A percentile compares a stretch with the other conserved stretches of the same genome.
phyloP scores from a whole-genome alignment of 2,113 vertebrate species.

The Enhydra lutris region DNA sequence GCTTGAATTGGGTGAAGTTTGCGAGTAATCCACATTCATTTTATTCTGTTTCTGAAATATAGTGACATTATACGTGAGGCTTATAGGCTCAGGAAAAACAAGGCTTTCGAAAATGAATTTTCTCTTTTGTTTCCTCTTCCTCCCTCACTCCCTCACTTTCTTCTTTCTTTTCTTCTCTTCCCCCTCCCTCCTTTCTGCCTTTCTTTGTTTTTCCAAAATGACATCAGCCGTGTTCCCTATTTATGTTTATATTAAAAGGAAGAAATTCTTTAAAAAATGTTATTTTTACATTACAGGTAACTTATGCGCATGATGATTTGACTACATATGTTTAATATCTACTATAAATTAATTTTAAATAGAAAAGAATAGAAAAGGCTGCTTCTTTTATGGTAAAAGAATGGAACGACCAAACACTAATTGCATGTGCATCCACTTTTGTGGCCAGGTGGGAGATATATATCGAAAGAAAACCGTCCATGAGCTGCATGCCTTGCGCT shows the following conservation, averaged over 20 bases:
- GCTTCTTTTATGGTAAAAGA: not conserved
- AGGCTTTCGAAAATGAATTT: not conserved
- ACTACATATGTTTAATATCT: not conserved
- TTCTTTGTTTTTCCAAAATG: not conserved
- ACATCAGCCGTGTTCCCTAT: not conserved
- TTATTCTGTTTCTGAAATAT: conserved; percentile 7
- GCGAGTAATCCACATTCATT: not conserved
- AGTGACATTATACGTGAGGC: not conserved
- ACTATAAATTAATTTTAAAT: not conserved
- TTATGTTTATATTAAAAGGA: not conserved
- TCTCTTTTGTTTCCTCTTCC: not conserved
- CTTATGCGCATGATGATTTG: not conserved
- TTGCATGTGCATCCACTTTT: not conserved
- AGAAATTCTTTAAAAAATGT: not conserved
- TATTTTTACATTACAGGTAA: not conserved
- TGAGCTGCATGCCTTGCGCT: not conserved
- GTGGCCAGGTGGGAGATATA: not conserved
- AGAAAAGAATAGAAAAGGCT: not conserved
- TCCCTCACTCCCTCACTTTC: too few species aligned
- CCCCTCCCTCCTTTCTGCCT: too few species aligned
- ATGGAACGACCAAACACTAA: not conserved
- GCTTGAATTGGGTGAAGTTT: not conserved
- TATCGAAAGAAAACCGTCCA: not conserved
- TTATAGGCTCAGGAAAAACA: not conserved
- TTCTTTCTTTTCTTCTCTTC: fast-evolving